phyloP scores from a whole-genome alignment of 92 coral and sea anemone genomes.

The Bergia puertoricense region DNA sequence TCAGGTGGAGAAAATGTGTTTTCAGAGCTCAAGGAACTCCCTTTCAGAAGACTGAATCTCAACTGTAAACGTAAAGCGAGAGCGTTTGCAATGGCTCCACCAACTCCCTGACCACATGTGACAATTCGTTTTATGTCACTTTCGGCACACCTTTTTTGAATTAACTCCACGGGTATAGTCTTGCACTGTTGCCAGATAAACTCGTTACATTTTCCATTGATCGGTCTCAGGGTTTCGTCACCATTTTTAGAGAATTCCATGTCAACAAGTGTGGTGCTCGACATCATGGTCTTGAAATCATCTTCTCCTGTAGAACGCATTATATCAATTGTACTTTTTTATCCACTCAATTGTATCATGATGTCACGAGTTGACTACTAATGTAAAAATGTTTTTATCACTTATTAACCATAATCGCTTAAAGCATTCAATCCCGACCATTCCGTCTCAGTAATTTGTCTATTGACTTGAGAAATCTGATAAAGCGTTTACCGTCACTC shows the following conservation, averaged over 20 bases:
- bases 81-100: constrained; percentile 11
- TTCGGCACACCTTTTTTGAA: not conserved
- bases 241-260: not conserved
- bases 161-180: not conserved
- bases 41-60: not conserved
- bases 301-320: not conserved
- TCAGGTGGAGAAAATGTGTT: not conserved
- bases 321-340: not conserved
- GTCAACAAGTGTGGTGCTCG: not conserved
- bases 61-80: constrained; percentile 1
- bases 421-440: too few relatives aligned
- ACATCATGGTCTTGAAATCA: constrained; percentile 13
- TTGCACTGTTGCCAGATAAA: constrained; percentile 4
- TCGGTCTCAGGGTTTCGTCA: not conserved
- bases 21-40: not conserved
- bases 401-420: too few relatives aligned
- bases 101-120: constrained; percentile 21
- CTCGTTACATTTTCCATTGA: constrained; percentile 15
- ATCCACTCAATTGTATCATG: not conserved
- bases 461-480: too few relatives aligned
- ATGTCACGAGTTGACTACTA: too few relatives aligned
- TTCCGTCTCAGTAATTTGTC: too few relatives aligned
- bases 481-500: too few relatives aligned
- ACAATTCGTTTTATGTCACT: constrained; percentile 6
- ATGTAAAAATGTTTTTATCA: too few relatives aligned